phyloP scores from a whole-genome alignment of 2,113 vertebrate genomes.

The Etia nguti region DNA sequence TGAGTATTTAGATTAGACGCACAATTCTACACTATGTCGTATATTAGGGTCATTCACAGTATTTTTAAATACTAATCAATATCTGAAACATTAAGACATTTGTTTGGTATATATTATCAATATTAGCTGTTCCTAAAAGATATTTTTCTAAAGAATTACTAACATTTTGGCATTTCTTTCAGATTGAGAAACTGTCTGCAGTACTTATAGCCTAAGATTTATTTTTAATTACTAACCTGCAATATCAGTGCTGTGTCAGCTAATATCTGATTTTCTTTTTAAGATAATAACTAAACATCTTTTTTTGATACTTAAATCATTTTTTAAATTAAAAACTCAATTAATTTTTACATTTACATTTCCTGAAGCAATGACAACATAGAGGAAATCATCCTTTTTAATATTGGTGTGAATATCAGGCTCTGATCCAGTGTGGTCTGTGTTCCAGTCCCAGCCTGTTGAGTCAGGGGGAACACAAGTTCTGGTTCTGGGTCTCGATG shows the following conservation, averaged over 20 bases:
- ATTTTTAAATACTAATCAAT: not conserved
- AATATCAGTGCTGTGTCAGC: not conserved
- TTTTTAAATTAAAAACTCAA: not conserved
- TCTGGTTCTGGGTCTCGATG: constrained; percentile 88
- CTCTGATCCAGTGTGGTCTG: not conserved
- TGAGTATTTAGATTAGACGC: not conserved
- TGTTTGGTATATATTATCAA: not conserved
- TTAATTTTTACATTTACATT: not conserved
- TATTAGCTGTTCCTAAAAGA: not conserved
- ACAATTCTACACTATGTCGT: not conserved
- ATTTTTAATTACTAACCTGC: not conserved
- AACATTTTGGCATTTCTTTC: not conserved
- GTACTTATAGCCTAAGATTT: not conserved
- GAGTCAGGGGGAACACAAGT: constrained; percentile 71
- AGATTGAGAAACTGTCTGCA: not conserved
- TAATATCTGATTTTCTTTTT: not conserved
- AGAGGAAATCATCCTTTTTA: not conserved
- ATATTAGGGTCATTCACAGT: not conserved
- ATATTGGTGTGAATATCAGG: not conserved
- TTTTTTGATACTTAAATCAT: not conserved
- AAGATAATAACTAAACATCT: not conserved
- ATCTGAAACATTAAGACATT: not conserved
- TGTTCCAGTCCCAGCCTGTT: constrained; percentile 56
- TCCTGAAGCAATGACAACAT: not conserved
- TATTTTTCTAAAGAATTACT: not conserved